These are phyloP conservation scores for Hirtodrosophila cameraria DNA, from an alignment of 2,888 invertebrate species.

Conservation along the genomic window DNA sequence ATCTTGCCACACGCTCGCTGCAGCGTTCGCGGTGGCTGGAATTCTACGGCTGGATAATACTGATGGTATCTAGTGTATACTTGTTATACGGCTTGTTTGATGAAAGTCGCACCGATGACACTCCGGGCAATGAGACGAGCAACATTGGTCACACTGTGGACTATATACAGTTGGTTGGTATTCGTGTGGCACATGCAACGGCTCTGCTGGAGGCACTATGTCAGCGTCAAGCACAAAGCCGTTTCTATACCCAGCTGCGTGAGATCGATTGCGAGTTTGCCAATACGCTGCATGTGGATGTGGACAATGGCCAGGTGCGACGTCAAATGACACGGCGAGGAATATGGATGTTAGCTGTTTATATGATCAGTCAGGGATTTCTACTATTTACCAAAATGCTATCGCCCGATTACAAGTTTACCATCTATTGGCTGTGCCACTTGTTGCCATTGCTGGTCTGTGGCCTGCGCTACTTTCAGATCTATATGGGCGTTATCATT, in stretches of 20 bases:
- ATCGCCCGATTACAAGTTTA: slow-evolving; percentile 24
- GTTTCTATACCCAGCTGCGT: slow-evolving; percentile 61
- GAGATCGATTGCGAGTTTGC: slow-evolving; percentile 80
- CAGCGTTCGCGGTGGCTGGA: slow-evolving; percentile 58
- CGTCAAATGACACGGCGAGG: slow-evolving; percentile 34
- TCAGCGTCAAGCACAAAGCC: slow-evolving; percentile 54
- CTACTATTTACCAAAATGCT: slow-evolving; percentile 64
- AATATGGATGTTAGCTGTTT: slow-evolving; percentile 60
- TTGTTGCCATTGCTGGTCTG: slow-evolving; percentile 73
- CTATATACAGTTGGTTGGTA: slow-evolving; percentile 79
- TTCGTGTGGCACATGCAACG: slow-evolving; percentile 76
- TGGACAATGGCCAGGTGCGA: slow-evolving; percentile 62
- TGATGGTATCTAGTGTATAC: slow-evolving; percentile 44
- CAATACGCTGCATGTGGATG: slow-evolving; percentile 65
- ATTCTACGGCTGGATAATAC: slow-evolving; percentile 57
- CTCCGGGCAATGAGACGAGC: slow-evolving; percentile 13
- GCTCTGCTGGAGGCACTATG: slow-evolving; percentile 74
- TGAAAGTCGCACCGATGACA: slow-evolving; percentile 18
- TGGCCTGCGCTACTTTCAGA: slow-evolving; percentile 81
- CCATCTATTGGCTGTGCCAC: slow-evolving; percentile 75
- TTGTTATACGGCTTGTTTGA: slow-evolving; percentile 64
- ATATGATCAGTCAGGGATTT: slow-evolving; percentile 59
- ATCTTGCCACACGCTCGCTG: slow-evolving; percentile 47
- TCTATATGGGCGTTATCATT: slow-evolving; percentile 66
- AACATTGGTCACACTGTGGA: slow-evolving; percentile 77